Conservation (phyloP, 2,797 vertebrate genomes). For the Tauraco hartlaubi region DNA sequence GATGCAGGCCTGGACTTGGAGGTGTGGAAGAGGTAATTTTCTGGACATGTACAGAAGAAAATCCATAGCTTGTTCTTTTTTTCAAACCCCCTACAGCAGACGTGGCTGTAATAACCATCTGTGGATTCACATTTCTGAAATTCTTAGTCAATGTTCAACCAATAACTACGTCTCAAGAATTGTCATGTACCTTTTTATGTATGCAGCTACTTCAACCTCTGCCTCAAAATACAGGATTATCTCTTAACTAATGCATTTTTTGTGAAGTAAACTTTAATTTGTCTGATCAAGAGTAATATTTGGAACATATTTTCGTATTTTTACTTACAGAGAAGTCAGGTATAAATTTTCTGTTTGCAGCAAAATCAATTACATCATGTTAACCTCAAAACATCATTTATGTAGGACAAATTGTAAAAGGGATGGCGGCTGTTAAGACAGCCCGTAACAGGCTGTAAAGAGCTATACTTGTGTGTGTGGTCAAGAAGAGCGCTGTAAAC, state of each 20-base stretch:
- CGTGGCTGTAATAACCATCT: not conserved
- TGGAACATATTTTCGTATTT: not conserved
- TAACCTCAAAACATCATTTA: not conserved
- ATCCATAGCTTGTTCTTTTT: not conserved
- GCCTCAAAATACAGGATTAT: not conserved
- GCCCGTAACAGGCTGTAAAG: not conserved
- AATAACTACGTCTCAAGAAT: not conserved
- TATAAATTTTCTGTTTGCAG: not conserved
- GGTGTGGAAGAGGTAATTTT: not conserved
- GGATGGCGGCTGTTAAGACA: not conserved
- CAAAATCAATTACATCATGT: not conserved
- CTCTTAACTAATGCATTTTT: not conserved
- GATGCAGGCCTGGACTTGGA: not conserved
- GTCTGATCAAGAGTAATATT: not conserved
- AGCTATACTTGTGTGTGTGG: not conserved
- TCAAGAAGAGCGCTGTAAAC: not conserved
- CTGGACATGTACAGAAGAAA: not conserved
- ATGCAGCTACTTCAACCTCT: not conserved
- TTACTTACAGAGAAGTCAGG: not conserved
- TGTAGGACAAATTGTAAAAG: not conserved
- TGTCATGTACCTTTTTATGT: not conserved
- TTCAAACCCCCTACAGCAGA: not conserved
- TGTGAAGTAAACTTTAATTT: not conserved
- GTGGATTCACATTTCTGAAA: not conserved
- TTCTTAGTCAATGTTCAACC: not conserved